These are phyloP conservation scores for Vidua chalybeata DNA, from an alignment of 2,113 vertebrate genomes.

Conservation along the genomic window DNA sequence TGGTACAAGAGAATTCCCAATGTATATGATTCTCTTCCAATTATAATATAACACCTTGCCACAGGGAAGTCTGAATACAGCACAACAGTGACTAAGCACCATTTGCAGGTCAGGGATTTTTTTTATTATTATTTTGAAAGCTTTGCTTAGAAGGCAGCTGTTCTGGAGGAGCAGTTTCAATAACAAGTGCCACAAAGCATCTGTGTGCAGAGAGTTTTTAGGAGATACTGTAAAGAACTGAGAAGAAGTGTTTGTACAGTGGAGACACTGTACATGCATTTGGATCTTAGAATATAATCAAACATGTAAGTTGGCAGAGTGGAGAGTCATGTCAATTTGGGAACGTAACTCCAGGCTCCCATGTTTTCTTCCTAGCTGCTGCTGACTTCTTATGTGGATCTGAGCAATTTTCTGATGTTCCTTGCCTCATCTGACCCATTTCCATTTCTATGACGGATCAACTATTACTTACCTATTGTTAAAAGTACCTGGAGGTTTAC, in stretches of 20 bases:
- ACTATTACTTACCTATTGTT: background rate
- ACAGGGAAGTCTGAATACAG: background rate
- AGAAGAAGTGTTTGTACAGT: background rate
- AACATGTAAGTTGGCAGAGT: background rate
- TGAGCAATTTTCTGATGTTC: background rate
- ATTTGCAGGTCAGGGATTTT: background rate
- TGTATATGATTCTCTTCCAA: background rate
- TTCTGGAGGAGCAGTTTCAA: background rate
- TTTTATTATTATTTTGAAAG: background rate
- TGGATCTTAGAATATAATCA: background rate
- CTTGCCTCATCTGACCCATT: background rate
- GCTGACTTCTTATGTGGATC: background rate
- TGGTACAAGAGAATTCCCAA: background rate
- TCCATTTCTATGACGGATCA: background rate
- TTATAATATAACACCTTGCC: background rate
- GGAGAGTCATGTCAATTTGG: background rate
- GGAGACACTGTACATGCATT: background rate
- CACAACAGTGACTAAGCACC: slow-evolving; percentile 41
- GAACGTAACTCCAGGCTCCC: background rate
- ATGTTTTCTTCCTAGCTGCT: background rate
- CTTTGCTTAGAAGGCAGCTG: background rate
- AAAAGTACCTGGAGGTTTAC: background rate
- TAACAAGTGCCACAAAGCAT: background rate
- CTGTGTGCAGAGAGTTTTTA: background rate
- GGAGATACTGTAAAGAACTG: background rate